A percentile compares a stretch with the other conserved stretches of the same genome.
phyloP scores from a whole-genome alignment of 2,797 vertebrate genomes.

The Tragelaphus oryx region DNA sequence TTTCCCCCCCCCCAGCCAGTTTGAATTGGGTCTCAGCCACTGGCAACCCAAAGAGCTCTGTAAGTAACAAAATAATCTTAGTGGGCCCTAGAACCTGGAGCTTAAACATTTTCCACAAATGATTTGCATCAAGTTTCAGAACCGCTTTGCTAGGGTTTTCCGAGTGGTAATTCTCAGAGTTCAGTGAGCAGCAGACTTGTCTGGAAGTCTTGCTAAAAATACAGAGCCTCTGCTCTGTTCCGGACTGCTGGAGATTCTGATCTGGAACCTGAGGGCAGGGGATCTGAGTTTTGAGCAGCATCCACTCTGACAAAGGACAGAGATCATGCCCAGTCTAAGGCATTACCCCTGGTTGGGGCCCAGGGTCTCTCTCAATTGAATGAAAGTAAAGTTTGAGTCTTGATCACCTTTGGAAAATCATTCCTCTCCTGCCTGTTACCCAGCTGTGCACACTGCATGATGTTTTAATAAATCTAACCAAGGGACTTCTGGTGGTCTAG shows the following conservation, averaged over 20 bases:
- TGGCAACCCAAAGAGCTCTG: not conserved
- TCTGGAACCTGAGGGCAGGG: not conserved
- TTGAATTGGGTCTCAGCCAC: not conserved
- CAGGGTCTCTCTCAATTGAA: not conserved
- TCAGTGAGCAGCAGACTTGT: constrained; percentile 13
- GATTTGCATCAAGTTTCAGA: constrained; percentile 35
- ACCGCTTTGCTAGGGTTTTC: constrained; percentile 29
- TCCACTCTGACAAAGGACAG: not conserved
- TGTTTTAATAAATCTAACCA: not conserved
- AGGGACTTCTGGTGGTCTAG: not conserved
- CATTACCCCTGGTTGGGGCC: not conserved
- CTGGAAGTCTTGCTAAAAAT: constrained; percentile 26
- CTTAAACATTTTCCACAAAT: not conserved
- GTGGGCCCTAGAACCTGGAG: not conserved
- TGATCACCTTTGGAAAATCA: not conserved
- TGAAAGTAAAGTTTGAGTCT: not conserved
- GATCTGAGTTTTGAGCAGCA: not conserved
- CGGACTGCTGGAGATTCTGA: not conserved
- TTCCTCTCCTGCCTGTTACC: not conserved
- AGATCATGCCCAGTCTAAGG: not conserved
- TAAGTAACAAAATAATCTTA: not conserved
- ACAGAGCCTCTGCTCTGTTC: not conserved
- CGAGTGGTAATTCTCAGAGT: not conserved
- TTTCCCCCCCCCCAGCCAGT: not conserved
- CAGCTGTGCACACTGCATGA: not conserved